These are phyloP conservation scores for Lytechinus variegatus DNA, from an alignment of 35 echinoderm and acorn worm genomes.

Conservation along the genomic window DNA sequence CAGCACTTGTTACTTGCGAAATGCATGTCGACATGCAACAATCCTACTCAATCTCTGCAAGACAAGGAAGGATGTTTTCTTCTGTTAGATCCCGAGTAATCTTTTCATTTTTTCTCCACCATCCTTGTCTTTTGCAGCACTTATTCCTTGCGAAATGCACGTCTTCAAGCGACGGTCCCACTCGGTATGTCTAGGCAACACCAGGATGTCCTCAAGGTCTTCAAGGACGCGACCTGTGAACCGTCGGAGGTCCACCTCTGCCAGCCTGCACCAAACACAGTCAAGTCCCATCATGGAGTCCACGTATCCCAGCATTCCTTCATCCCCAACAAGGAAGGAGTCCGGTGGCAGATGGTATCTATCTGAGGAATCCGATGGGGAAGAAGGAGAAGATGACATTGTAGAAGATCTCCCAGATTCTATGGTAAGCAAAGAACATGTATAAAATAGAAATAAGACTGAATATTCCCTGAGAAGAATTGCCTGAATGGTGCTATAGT, in stretches of 20 bases:
- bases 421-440: background rate
- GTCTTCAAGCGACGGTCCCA: background rate
- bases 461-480: too few species aligned
- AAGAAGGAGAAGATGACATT: background rate
- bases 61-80: too few species aligned
- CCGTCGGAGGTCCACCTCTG: background rate
- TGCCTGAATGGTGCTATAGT: too few species aligned
- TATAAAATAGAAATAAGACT: background rate
- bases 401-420: background rate
- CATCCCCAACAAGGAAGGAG: background rate
- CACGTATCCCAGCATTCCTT: background rate
- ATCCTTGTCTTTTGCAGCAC: background rate
- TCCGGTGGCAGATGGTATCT: background rate
- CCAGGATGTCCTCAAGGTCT: background rate
- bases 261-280: background rate
- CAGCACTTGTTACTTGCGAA: too few species aligned
- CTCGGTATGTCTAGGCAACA: constrained; percentile 22
- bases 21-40: too few species aligned
- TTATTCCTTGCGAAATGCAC: constrained; percentile 8
- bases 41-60: too few species aligned
- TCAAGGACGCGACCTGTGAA: background rate
- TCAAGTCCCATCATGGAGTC: background rate
- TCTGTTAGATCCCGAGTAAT: too few species aligned
- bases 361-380: background rate
- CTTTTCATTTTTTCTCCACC: background rate